Conservation (phyloP, 2,888 invertebrate species). For the Galeopsomyia nigrocyanea region DNA sequence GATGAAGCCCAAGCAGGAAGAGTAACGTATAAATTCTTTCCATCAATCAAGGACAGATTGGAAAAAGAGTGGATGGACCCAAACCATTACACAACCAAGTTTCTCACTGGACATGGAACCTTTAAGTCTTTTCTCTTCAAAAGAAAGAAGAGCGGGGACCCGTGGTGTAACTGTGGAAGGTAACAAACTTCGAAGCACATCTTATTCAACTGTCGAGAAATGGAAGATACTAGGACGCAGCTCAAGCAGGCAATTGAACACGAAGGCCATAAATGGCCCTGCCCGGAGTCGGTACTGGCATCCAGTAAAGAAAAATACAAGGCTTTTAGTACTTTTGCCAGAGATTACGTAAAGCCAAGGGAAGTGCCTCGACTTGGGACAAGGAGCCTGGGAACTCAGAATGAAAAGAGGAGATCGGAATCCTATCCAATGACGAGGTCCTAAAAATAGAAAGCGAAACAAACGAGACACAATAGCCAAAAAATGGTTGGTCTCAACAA, state of each 20-base stretch:
- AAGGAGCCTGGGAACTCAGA: too few relatives aligned
- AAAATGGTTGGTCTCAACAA: too few relatives aligned
- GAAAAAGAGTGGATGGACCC: conserved; percentile 11
- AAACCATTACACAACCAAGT: conserved; percentile 22
- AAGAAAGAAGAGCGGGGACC: background rate
- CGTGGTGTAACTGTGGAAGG: background rate
- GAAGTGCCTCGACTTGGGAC: too few relatives aligned
- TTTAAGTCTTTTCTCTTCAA: conserved; percentile 1
- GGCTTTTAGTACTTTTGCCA: background rate
- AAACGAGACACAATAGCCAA: too few relatives aligned
- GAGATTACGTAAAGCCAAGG: too few relatives aligned
- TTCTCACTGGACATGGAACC: conserved; percentile 23
- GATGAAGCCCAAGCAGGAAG: background rate
- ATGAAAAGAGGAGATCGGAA: too few relatives aligned
- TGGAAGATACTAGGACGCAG: background rate
- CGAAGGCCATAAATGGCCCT: background rate
- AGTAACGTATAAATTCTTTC: conserved; percentile 18
- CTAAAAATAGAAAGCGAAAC: too few relatives aligned
- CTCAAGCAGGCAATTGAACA: background rate
- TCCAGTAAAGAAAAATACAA: background rate
- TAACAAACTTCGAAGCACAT: background rate
- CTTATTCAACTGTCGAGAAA: background rate
- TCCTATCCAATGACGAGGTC: too few relatives aligned
- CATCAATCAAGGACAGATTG: background rate
- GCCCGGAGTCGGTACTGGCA: background rate